phyloP scores from a whole-genome alignment of 2,888 invertebrate genomes.

The Podabrus alpinus region DNA sequence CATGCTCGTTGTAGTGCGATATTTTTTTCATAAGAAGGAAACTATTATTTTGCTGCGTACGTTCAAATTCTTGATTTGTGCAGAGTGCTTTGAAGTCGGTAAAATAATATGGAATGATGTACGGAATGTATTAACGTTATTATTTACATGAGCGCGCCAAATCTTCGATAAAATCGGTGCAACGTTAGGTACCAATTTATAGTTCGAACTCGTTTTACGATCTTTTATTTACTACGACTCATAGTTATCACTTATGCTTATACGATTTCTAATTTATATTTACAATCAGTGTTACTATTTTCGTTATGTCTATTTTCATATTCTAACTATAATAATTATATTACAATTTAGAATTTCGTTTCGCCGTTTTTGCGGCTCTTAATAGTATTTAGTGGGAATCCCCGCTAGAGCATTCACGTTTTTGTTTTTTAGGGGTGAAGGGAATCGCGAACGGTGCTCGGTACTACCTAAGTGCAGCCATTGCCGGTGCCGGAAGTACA shows the following conservation, averaged over 20 bases:
- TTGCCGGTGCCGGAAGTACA: slow-evolving; percentile 41
- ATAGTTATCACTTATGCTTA: slow-evolving; percentile 40
- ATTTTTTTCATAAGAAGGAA: slow-evolving; percentile 49
- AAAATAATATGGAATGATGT: slow-evolving; percentile 46
- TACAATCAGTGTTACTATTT: slow-evolving; percentile 48
- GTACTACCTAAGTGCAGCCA: slow-evolving; percentile 30
- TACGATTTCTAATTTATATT: slow-evolving; percentile 47
- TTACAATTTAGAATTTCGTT: slow-evolving; percentile 59
- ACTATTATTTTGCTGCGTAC: slow-evolving; percentile 48
- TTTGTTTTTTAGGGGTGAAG: slow-evolving; percentile 17
- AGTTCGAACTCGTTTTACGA: slow-evolving; percentile 35
- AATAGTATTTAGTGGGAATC: slow-evolving; percentile 43
- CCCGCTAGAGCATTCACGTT: slow-evolving; percentile 33
- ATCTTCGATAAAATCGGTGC: slow-evolving; percentile 17
- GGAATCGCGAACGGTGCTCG: slow-evolving; percentile 30
- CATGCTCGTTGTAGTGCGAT: slow-evolving; percentile 38
- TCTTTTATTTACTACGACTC: slow-evolving; percentile 33
- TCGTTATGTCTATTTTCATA: slow-evolving; percentile 51
- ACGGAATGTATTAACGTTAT: slow-evolving; percentile 43
- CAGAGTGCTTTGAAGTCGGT: slow-evolving; percentile 51
- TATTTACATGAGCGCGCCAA: slow-evolving; percentile 43
- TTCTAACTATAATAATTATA: slow-evolving; percentile 48
- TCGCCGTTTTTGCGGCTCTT: slow-evolving; percentile 45
- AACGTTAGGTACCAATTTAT: slow-evolving; percentile 25
- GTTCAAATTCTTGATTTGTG: slow-evolving; percentile 52